Evolutionary conservation across 92 coral and sea anemone species (phyloP).

Genomic region (Bergia puertoricense): DNA sequence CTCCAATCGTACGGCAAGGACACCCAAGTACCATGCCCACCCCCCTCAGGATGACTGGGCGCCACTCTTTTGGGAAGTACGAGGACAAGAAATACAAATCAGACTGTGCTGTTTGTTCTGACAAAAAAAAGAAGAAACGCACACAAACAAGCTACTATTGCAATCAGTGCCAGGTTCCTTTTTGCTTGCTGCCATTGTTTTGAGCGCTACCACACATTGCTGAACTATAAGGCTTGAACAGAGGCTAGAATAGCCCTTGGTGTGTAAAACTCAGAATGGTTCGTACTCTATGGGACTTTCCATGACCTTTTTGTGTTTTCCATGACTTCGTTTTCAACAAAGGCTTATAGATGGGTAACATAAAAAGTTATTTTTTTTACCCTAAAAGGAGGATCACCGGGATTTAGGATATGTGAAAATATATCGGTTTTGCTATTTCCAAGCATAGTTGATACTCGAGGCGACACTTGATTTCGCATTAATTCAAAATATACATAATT

Average conservation of each 20-base stretch:
- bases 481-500: no score
- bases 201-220: constrained; percentile 33
- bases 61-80: constrained; percentile 32
- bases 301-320: no score
- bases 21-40: neutral
- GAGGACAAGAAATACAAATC: constrained; percentile 46
- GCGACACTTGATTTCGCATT: no score
- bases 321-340: no score
- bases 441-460: no score
- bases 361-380: no score
- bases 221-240: constrained; percentile 40
- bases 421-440: no score
- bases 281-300: no score
- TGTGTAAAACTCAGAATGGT: no score
- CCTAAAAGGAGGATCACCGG: no score
- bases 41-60: neutral
- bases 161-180: constrained; percentile 54
- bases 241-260: neutral
- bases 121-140: constrained; percentile 44
- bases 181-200: constrained; percentile 59
- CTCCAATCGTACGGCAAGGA: neutral
- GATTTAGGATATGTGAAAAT: no score
- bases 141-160: constrained; percentile 57
- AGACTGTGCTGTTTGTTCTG: constrained; percentile 52
- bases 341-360: no score